A percentile compares a stretch with the other conserved stretches of the same genome.
Conservation (phyloP, 2,888 invertebrate species). For the Leptopterna dolabrata region DNA sequence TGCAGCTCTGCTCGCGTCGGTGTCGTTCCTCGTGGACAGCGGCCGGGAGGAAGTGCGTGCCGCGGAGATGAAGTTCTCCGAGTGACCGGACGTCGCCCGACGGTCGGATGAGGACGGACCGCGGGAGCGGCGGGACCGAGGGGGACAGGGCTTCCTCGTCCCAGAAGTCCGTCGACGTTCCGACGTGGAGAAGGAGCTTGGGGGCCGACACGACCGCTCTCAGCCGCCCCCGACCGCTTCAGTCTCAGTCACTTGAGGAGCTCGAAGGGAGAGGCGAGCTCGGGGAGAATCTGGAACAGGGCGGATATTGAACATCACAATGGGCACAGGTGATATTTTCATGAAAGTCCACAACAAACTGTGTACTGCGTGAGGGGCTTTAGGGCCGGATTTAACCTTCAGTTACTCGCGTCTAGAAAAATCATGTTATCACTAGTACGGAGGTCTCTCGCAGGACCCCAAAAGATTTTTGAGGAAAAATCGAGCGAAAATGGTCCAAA, state of each 20-base stretch:
- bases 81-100: conserved; percentile 25
- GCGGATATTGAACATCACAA: too few relatives aligned
- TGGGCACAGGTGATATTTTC: too few relatives aligned
- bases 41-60: conserved; percentile 17
- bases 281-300: conserved; percentile 37
- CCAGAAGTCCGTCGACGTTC: neutral
- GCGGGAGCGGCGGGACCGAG: neutral
- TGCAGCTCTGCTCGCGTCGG: neutral
- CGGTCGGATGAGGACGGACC: neutral
- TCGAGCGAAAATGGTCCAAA: too few relatives aligned
- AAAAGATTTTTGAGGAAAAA: too few relatives aligned
- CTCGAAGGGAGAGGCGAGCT: conserved; percentile 45
- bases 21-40: neutral
- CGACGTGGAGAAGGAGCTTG: conserved; percentile 39
- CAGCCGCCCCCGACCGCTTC: conserved; percentile 44
- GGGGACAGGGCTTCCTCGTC: conserved; percentile 14
- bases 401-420: too few relatives aligned
- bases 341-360: neutral
- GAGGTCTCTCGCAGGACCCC: too few relatives aligned
- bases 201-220: conserved; percentile 46
- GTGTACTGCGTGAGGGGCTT: too few relatives aligned
- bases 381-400: too few relatives aligned
- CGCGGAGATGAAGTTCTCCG: conserved; percentile 13
- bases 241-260: conserved; percentile 51
- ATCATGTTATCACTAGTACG: too few relatives aligned